Percentiles rank a stretch among this genome's conserved stretches.
Conservation (phyloP, 2,113 vertebrate genomes). For the Grammomys surdaster region DNA sequence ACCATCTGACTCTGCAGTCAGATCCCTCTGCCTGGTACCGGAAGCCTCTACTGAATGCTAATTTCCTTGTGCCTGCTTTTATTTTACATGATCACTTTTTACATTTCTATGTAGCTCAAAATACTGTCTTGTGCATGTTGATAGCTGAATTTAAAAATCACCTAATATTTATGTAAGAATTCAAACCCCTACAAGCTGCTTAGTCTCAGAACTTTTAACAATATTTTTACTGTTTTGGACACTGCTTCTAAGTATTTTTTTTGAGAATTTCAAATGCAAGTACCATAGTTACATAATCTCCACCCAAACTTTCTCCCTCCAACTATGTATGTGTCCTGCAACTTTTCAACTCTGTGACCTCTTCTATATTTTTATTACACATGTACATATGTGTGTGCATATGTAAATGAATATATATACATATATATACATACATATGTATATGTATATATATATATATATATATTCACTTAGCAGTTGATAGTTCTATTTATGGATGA, state of each 20-base stretch:
- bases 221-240: background rate
- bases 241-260: background rate
- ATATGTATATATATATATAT: no score
- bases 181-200: background rate
- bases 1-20: background rate
- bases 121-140: constrained; percentile 33
- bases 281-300: background rate
- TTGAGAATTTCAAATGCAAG: background rate
- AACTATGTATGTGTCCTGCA: background rate
- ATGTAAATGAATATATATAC: no score
- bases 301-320: background rate
- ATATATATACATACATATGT: background rate
- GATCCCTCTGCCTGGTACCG: background rate
- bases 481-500: background rate
- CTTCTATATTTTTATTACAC: background rate
- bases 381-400: no score
- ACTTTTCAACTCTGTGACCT: background rate
- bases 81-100: constrained; percentile 12
- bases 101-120: background rate
- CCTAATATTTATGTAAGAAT: constrained; percentile 15
- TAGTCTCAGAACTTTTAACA: background rate
- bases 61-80: constrained; percentile 23
- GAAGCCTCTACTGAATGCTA: background rate
- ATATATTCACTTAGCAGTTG: background rate
- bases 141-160: constrained; percentile 50